Evolutionary conservation across 2,888 invertebrate species (phyloP).

Genomic region (Agriopis leucophaearia): DNA sequence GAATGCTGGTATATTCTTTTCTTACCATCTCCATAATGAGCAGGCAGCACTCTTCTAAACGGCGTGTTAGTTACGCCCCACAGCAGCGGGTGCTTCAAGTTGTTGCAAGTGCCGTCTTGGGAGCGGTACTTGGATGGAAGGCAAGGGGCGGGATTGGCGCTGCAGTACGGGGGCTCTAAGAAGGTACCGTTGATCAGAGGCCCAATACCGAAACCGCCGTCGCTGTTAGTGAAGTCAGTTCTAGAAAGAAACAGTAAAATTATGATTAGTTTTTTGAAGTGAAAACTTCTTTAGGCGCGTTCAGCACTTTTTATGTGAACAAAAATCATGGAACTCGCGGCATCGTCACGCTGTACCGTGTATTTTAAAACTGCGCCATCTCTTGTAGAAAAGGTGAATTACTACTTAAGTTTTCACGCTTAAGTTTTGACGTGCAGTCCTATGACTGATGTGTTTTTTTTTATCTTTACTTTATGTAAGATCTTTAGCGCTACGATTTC

Average conservation of each 20-base stretch:
- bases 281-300: no score
- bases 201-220: slow-evolving; percentile 68
- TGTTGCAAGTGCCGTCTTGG: slow-evolving; percentile 93
- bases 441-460: no score
- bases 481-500: no score
- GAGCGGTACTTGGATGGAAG: slow-evolving; percentile 86
- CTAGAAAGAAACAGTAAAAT: slow-evolving; percentile 51
- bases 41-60: slow-evolving; percentile 90
- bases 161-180: slow-evolving; percentile 68
- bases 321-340: no score
- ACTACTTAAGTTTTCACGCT: no score
- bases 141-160: slow-evolving; percentile 66
- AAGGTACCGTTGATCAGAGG: slow-evolving; percentile 68
- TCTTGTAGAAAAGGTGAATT: no score
- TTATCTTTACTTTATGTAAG: no score
- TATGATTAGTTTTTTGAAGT: no score
- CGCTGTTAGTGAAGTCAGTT: slow-evolving; percentile 52
- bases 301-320: no score
- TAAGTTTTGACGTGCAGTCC: no score
- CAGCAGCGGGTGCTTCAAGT: slow-evolving; percentile 86
- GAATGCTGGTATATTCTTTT: not conserved
- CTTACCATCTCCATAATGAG: slow-evolving; percentile 92
- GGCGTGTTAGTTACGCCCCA: slow-evolving; percentile 92
- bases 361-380: no score
- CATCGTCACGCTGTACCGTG: no score